Evolutionary conservation across 2,888 invertebrate species (phyloP), one percentile per base, ranked within the genome.

Genomic region (Epinotia demarniana): DNA sequence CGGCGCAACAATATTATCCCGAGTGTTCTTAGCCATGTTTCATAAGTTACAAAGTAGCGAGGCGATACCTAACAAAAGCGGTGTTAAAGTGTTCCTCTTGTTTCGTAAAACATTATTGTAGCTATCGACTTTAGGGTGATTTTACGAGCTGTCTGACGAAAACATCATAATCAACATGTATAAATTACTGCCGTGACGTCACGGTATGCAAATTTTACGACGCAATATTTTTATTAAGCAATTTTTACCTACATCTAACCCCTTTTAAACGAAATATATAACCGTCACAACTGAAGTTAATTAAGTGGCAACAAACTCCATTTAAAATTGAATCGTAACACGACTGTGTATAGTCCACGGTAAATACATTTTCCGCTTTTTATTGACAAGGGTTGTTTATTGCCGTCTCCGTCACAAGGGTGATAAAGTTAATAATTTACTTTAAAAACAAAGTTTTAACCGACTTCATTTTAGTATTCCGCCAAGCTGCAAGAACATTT

Each of bases 191-290:
- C 68, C 77, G 72, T 73, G 81, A 80, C 85, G 84, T 84, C 84
- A 85, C 76, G 73, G 73, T 82, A 88, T 87, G 87, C 78, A 77
- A 88, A 87, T 87, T 86, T 87, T 82, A 87, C 79, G 80, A 81
- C 77, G 82, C 79, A 77, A 80, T 85, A 85, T 85, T 85, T 84
- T 78, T 84, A 81, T 85, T 81, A 79, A 75, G 78, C 81, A 83
- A 82, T 84, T 85, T 85, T 86, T 81, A 27, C 3, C 23, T 3
- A 82, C 79, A 73, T 77, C 73, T 81, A 82, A 82, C 85, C 82
- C 83, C 43, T 55, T 3, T 62, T 72, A 13, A 13, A 71, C 23
- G 57, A 9, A 11, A 39, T 16, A 5, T 55, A 18, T 12, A 46
- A 27, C 27, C 11, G 18, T 19, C 1, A n/a, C 11, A 6, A 4